Evolutionary conservation across 2,888 invertebrate genomes (phyloP), one percentile per base, ranked within the genome.

Genomic region (Pycnomerus fuliginosus): DNA sequence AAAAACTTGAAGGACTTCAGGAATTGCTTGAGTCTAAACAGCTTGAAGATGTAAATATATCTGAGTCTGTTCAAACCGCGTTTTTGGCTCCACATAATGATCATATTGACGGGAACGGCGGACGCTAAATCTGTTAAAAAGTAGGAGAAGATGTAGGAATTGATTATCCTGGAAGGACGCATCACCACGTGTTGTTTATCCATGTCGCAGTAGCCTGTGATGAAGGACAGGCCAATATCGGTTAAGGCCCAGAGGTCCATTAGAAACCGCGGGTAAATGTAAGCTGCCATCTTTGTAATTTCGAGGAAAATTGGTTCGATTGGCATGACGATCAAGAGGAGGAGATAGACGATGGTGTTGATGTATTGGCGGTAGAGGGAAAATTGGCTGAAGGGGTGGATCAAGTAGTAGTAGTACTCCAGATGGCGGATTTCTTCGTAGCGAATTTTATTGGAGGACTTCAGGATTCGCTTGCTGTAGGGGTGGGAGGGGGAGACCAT

Each of bases 361-460:
- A 50, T 34, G 28, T 41, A 49, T 15, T 49, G 48, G 48, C 52
- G 52, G 17, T 35, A 41, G 12, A 41, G 34, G 16, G 48, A 50
- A 2, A 33, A 32, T 16, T 40, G 46, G 25, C 60, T 60, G 17
- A 55, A 60, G 0, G 60, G 60, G 30, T 60, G 60, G 1, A 58
- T 49, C 15, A 53, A 54, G 15, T 44, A 40, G 27, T 44, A 45
- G 24, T 47, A 50, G 20, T 52, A 33, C 13, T 44, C 14, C 13
- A 60, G 30, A 29, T 58, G 55, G 35, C 53, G 40, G 13, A 44
- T 38, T 17, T 53, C 44, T 28, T 58, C 60, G 3, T 33, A 27
- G 1, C 46, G 44, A 17, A 50, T 52, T 14, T 49, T 38, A 7
- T 37, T 31, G 2, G 45, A 27, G 4, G 59, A 59, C 30, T 48